Evolutionary conservation across 2,797 vertebrate genomes (phyloP).

Genomic region (Cirrhinus molitorella): DNA sequence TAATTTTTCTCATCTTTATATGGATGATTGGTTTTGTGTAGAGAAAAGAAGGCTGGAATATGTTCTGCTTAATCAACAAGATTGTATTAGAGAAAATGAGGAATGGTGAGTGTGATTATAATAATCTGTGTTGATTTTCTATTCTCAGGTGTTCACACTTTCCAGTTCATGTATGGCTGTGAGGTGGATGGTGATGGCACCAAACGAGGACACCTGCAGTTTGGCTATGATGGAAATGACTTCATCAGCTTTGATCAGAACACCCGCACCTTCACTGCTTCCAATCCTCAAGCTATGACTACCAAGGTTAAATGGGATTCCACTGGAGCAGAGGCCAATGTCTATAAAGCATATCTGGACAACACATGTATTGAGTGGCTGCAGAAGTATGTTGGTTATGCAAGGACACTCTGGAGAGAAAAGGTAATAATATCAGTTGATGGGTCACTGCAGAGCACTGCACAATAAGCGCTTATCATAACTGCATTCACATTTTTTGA

Average conservation of each 20-base stretch:
- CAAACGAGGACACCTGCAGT: fast-evolving
- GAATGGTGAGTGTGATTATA: background rate
- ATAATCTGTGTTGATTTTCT: background rate
- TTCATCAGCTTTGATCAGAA: background rate
- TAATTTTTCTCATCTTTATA: no score
- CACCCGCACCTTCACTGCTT: conserved; percentile 24
- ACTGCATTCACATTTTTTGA: no score
- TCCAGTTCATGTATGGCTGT: conserved; percentile 41
- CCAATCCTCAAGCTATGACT: no score
- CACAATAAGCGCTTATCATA: no score
- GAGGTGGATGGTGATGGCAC: conserved; percentile 26
- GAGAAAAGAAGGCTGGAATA: no score
- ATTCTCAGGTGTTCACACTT: conserved; percentile 45
- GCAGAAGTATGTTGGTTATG: conserved; percentile 35
- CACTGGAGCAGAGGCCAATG: fast-evolving
- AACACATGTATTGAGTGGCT: background rate
- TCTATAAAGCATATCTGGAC: background rate
- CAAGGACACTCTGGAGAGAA: conserved; percentile 36
- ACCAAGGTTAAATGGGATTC: no score
- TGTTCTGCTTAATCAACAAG: no score
- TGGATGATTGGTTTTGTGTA: no score
- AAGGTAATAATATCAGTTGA: background rate
- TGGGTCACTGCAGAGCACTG: no score
- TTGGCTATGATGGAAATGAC: conserved; percentile 53
- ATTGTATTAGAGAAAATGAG: background rate